A percentile compares a stretch with the other conserved stretches of the same genome.
Evolutionary conservation across 1,140 invertebrate species (phyloP).

Genomic region (Ceratitis capitata): DNA sequence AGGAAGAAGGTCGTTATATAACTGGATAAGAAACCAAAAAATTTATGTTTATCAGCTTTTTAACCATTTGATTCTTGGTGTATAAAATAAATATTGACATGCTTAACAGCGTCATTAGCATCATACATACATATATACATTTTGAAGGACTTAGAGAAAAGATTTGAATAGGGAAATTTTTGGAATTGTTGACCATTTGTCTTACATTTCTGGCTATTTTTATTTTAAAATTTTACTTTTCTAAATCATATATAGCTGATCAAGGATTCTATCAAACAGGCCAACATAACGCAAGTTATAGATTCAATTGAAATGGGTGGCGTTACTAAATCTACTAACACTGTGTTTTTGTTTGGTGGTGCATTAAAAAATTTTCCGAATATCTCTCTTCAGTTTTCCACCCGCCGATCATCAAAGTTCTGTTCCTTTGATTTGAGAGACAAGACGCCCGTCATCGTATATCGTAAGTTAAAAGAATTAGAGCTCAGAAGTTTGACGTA

Average conservation of each 20-base stretch:
- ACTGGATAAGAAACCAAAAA: no score
- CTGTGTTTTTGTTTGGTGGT: not conserved
- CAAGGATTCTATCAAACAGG: not conserved
- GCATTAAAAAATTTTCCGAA: not conserved
- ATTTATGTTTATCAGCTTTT: no score
- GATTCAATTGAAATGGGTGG: not conserved
- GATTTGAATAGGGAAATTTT: not conserved
- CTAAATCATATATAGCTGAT: not conserved
- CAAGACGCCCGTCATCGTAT: slow-evolving; percentile 59
- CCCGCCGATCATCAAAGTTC: slow-evolving; percentile 30
- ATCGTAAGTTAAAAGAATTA: slow-evolving; percentile 46
- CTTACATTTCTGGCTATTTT: no score
- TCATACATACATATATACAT: no score
- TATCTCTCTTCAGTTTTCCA: not conserved
- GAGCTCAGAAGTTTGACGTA: not conserved
- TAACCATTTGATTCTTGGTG: no score
- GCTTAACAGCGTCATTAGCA: no score
- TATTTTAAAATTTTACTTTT: no score
- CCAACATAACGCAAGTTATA: not conserved
- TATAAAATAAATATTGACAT: no score
- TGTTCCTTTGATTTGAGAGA: slow-evolving; percentile 42
- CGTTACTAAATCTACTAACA: not conserved
- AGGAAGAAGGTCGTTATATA: no score
- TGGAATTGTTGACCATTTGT: not conserved
- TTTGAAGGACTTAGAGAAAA: no score